Base-by-base conservation (phyloP, 2,888 invertebrate genomes). In the Drosophila paramelanica region DNA sequence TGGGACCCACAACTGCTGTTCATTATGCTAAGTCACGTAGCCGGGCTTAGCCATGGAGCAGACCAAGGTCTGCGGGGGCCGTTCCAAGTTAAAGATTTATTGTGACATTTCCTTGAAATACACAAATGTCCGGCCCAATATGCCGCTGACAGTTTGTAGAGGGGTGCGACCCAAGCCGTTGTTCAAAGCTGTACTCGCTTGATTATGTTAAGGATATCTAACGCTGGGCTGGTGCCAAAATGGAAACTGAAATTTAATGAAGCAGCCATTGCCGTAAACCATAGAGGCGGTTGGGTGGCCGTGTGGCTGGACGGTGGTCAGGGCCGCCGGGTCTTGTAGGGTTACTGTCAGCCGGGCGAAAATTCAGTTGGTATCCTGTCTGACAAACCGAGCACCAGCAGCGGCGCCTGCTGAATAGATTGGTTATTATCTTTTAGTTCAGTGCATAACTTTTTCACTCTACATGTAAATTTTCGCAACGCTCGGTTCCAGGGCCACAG, bases 21-120 rank as follows among this genome's bases (percentile, higher is more conserved):
- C 85, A 81, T 84, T 89, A 89, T 82, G 89, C 69, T 68, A 80
- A 89, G 88, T 89, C 90, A 90, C 90, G 89, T 86, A 74, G 66
- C 47, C 27, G 23, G 39, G 20, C 53, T 58, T 52, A 46, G 62
- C 27, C n/a, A 38, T 43, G 23, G 31, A 11, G 3, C 11, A 10
- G 31, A 31, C 31, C 31, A 8, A 31, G 31, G 20, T 20, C 39
- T 49, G 56, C 47, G 62, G 69, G 69, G 45, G 49, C 36, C 42
- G 17, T 46, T 23, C 38, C 38, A 36, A 72, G 64, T 76, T 71
- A 60, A 81, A 88, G 89, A 90, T 90, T 90, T 90, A 90, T 89
- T 65, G 81, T 76, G 82, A 80, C 81, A 81, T 76, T 77, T 79
- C 68, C 73, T 78, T 79, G 41, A 72, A 74, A 73, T 73, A 78